Conservation (phyloP, 1,140 invertebrate species). For the Ectropis grisescens region DNA sequence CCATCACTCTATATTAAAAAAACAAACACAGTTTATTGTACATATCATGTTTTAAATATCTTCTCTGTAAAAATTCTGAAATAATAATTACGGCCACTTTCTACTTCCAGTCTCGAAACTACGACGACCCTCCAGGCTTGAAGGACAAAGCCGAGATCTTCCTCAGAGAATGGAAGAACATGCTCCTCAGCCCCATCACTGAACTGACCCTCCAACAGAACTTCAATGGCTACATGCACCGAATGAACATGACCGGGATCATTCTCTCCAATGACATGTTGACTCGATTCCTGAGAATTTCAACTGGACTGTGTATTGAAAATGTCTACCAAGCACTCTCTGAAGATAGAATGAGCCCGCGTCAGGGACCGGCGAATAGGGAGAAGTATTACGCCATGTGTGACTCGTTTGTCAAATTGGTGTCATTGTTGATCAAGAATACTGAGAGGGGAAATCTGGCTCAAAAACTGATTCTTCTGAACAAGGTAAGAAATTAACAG, state of each 20-base stretch:
- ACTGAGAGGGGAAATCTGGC: conserved; percentile 90
- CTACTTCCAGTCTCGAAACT: conserved; percentile 86
- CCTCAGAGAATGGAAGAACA: conserved; percentile 93
- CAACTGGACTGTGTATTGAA: conserved; percentile 97
- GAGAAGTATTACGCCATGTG: conserved; percentile 96
- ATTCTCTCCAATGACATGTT: conserved; percentile 98
- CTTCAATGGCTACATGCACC: conserved; percentile 93
- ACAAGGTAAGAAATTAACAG: conserved; percentile 93
- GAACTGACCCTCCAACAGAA: conserved; percentile 91
- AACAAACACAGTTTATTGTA: no score
- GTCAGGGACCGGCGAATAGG: conserved; percentile 73
- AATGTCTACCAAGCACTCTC: conserved; percentile 86
- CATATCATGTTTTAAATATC: no score
- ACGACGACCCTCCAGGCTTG: conserved; percentile 93
- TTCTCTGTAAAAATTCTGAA: no score
- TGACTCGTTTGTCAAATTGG: conserved; percentile 95
- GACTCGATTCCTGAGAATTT: conserved; percentile 96
- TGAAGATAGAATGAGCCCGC: conserved; percentile 64
- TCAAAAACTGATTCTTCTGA: conserved; percentile 96
- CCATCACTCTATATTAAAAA: no score
- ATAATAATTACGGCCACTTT: no score
- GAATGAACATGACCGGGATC: conserved; percentile 97
- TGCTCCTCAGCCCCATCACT: conserved; percentile 83
- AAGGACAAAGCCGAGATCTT: conserved; percentile 96
- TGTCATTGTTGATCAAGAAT: conserved; percentile 95